phyloP scores from a whole-genome alignment of 2,113 vertebrate genomes.

The Cyrtonyx montezumae region DNA sequence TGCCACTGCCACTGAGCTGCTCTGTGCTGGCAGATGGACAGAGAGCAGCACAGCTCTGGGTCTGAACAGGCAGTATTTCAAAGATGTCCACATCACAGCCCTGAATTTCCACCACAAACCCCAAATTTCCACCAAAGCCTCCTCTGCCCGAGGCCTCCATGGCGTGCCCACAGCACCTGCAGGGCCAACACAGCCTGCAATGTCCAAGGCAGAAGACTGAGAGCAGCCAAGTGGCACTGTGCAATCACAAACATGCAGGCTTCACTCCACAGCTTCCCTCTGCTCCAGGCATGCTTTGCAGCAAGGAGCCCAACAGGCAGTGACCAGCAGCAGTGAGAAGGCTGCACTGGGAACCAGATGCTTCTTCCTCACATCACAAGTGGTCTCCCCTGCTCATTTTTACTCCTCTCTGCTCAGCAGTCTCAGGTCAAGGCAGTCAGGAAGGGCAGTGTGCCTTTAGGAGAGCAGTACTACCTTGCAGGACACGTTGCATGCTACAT shows the following conservation, averaged over 20 bases:
- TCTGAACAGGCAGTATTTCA: not conserved
- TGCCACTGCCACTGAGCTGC: not conserved
- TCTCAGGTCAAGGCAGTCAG: not conserved
- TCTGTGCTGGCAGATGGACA: not conserved
- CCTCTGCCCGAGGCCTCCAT: not conserved
- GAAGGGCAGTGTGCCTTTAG: not conserved
- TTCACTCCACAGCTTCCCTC: not conserved
- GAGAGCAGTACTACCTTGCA: accelerated
- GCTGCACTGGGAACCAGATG: conserved; percentile 14
- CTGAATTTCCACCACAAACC: not conserved
- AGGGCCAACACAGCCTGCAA: not conserved
- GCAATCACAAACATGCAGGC: not conserved
- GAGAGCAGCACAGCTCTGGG: not conserved
- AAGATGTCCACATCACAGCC: not conserved
- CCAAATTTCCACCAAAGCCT: not conserved
- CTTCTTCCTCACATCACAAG: not conserved
- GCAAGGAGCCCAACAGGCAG: not conserved
- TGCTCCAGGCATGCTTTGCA: not conserved
- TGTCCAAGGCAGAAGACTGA: not conserved
- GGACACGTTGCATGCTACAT: not conserved
- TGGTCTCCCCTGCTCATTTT: not conserved
- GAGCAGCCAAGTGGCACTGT: not conserved
- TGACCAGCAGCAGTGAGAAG: not conserved
- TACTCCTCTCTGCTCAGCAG: not conserved
- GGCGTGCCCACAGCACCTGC: not conserved